Conservation (phyloP, 2,888 invertebrate genomes). For the Caenorhabditis sp. region DNA sequence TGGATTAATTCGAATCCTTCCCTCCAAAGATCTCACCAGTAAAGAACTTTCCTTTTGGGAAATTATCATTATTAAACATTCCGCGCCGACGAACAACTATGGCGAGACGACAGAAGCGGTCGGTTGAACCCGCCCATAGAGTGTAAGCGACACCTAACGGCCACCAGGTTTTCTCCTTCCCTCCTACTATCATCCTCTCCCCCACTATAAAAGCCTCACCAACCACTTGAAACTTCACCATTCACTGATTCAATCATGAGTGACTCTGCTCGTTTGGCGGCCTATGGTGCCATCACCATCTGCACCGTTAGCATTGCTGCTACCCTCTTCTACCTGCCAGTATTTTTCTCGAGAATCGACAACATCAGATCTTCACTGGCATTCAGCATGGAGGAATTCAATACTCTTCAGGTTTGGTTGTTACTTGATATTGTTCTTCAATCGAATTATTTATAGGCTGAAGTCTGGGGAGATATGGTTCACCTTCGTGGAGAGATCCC, state of each 20-base stretch:
- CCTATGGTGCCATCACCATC: constrained; percentile 68
- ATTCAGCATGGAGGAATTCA: constrained; percentile 72
- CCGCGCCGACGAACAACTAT: constrained; percentile 46
- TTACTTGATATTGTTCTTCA: not conserved
- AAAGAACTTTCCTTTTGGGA: not conserved
- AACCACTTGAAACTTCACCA: constrained; percentile 28
- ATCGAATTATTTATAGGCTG: constrained; percentile 62
- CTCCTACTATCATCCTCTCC: constrained; percentile 24
- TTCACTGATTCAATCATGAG: constrained; percentile 48
- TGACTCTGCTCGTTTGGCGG: constrained; percentile 65
- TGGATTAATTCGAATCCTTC: too few relatives aligned
- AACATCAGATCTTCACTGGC: constrained; percentile 65
- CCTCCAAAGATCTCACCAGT: too few relatives aligned
- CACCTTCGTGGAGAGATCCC: constrained; percentile 61
- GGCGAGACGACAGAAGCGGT: constrained; percentile 51
- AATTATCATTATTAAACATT: constrained; percentile 29
- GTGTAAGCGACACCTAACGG: constrained; percentile 63
- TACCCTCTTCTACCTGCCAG: constrained; percentile 67
- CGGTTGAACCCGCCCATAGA: constrained; percentile 51
- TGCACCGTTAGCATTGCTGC: constrained; percentile 69
- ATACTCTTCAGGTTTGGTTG: constrained; percentile 70
- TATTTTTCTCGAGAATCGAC: constrained; percentile 67
- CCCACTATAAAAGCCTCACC: constrained; percentile 50
- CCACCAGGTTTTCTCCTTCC: constrained; percentile 35
- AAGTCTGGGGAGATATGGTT: constrained; percentile 73